Percentiles rank a stretch among this genome's conserved stretches.
Evolutionary conservation across 2,113 vertebrate genomes (phyloP).

Genomic region (Maccullochella peelii): DNA sequence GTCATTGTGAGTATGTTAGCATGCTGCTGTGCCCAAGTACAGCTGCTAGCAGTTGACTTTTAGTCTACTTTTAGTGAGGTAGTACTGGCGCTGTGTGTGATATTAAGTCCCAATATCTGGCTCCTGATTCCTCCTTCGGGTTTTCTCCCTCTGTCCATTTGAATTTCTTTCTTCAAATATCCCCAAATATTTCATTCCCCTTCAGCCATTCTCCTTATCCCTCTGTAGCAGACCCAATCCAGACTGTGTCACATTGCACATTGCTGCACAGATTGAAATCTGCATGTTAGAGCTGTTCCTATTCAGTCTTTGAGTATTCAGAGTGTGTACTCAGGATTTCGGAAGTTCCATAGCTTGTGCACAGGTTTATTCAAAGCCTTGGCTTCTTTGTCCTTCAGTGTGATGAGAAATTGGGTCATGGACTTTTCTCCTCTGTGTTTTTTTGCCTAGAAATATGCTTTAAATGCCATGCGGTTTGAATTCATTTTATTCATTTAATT

Average conservation of each 20-base stretch:
- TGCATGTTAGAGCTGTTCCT: constrained; percentile 41
- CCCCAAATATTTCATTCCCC: constrained; percentile 22
- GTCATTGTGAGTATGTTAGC: background rate
- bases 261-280: constrained; percentile 47
- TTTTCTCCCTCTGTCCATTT: constrained; percentile 8
- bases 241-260: constrained; percentile 11
- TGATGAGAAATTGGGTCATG: constrained; percentile 10
- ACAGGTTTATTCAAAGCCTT: constrained; percentile 31
- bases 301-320: constrained; percentile 31
- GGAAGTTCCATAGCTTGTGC: constrained; percentile 7
- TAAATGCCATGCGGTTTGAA: background rate
- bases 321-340: constrained; percentile 1
- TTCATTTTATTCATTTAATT: constrained; percentile 10
- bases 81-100: background rate
- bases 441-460: background rate
- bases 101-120: background rate
- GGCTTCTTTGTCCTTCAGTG: constrained; percentile 34
- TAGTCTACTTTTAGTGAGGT: constrained; percentile 1
- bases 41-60: background rate
- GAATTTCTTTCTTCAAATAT: constrained; percentile 28
- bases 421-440: background rate
- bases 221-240: background rate
- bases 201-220: constrained; percentile 26
- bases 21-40: background rate
- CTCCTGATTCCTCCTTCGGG: background rate